Evolutionary conservation across 2,797 vertebrate species (phyloP), one percentile per base, ranked within the genome.

Genomic region (Danionella dracula): DNA sequence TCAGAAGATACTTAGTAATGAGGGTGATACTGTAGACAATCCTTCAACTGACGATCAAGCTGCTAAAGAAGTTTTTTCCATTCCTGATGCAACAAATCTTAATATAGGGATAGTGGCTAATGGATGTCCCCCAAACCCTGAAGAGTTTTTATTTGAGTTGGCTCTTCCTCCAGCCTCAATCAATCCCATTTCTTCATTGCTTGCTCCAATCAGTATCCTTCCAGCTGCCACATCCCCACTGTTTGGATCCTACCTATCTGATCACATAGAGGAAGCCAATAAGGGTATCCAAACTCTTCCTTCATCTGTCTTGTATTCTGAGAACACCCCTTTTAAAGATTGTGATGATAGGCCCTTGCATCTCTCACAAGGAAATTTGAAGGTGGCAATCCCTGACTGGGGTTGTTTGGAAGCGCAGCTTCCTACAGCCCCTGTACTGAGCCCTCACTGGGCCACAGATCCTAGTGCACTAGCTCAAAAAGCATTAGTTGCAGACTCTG

Each of bases 1-100:
- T 5, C 90, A 94, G 74, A 93, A 92, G 42, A 87, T 93, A 17
- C 83, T 94, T 61, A 82, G 93, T 66, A 93, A 91, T 15, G 91
- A 93, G 21, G 93, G 92, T 10, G 89, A 88, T 0, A 88, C 84
- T 2, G 48, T 69, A 0, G 84, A 87, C 0, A 56, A 76, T 1
- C 68, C 78, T 8, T 5, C 53, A 38, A 76, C 80, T 31, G 79
- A 76, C 48, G 15, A 75, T 0, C 2, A 74, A 1, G 50, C 70
- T 4, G 34, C 2, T 48, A 79, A 63, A 1, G 78, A 12, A 4
- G 83, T 62, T 75, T 57, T 82, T 0, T 77, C 83, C 4, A 68
- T 84, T 8, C 66, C 85, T 72, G 74, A 85, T 62, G 65, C 89
- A 50, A 64, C 72, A 20, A 91, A 92, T 64, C 77, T 87, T 2